Base-by-base conservation (phyloP, 2,797 vertebrate species). In the Pipistrellus pipistrellus region DNA sequence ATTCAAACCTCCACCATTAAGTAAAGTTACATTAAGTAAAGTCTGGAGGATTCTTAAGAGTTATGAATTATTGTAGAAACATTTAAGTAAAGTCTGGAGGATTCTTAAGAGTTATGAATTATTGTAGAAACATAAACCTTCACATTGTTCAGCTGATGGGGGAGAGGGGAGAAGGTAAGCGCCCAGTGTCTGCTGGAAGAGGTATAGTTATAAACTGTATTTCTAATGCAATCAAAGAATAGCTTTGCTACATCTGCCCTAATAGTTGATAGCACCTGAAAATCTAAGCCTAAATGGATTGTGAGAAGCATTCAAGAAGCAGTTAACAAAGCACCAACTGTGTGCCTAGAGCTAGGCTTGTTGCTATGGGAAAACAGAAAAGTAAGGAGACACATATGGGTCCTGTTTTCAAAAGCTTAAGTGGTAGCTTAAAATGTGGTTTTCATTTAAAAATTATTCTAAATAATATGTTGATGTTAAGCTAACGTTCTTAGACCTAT, bases 371-470 rank as follows among this genome's bases (percentile, higher is more conserved):
- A 17, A 80, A 81, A 59, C 68, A 76, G 46, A 71, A 69, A 88
- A 95, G 38, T 38, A 38, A 38, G 51, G n/a, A 88, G 75, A 85
- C 46, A 20, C 6, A 44, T 41, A 57, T 7, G 2, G 20, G 4
- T 41, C 35, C 59, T 84, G 18, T 12, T 76, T 91, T 55, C 35
- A 80, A 86, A 83, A 85, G 41, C 41, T 38, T 38, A 62, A 85
- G 71, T 77, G 23, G 53, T 25, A 51, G 18, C 46, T 94, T 90
- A 71, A 80, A 66, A 62, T 94, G 51, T 95, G 51, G 53, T 85
- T 86, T 72, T 88, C 62, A 82, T 78, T 78, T 93, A 38, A 92
- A 95, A 88, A 66, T 85, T 6, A 71, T 64, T 81, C 27, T 51
- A 84, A 80, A 81, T n/a, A 68, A 71, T 75, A 77, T 25, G 11